Evolutionary conservation across 2,113 vertebrate genomes (phyloP), one percentile per base, ranked within the genome.

Genomic region (Prinia subflava): DNA sequence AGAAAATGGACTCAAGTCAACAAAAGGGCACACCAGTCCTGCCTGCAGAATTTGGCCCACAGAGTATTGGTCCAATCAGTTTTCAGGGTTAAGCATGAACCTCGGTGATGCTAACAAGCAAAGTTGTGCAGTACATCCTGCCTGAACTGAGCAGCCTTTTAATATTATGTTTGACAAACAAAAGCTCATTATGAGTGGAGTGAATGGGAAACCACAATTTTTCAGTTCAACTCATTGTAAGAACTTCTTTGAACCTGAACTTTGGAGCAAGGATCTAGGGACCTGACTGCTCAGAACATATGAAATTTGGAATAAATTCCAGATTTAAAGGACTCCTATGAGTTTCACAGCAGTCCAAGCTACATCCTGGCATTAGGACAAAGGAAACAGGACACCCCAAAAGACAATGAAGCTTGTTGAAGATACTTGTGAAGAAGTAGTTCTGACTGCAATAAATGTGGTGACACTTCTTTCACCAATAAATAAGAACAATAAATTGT

Each of bases 231-330:
- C 89, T 92, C 19, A 65, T 55, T 62, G 5, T 42, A 79, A 70
- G 67, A 73, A 85, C 93, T 93, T 94, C 15, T 95, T 70, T 95
- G 67, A 89, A 90, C 24, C 27, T 79, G 78, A 95, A 87, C 46
- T 79, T 70, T 57, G 67, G 55, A 86, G 42, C 33, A 81, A 86
- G 31, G 37, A 83, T 88, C 52, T 50, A 83, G 31, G 17, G 42
- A 56, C 63, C 18, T 67, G 46, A 87, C 59, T 65, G 30, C 23
- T 91, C 68, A 47, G 46, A 44, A 60, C 20, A 80, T 44, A 62
- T 0, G 14, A 80, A 88, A 59, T 13, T 25, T 9, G 59, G 63
- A 88, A 87, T 56, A 75, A 67, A 83, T 70, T 57, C 23, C 39
- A 83, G 59, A 87, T 90, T 47, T 83, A 68, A 73, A 90, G 55